A percentile compares a stretch with the other conserved stretches of the same genome.
Conservation (phyloP, 2,888 invertebrate species). For the Drosophila kambysellisi region DNA sequence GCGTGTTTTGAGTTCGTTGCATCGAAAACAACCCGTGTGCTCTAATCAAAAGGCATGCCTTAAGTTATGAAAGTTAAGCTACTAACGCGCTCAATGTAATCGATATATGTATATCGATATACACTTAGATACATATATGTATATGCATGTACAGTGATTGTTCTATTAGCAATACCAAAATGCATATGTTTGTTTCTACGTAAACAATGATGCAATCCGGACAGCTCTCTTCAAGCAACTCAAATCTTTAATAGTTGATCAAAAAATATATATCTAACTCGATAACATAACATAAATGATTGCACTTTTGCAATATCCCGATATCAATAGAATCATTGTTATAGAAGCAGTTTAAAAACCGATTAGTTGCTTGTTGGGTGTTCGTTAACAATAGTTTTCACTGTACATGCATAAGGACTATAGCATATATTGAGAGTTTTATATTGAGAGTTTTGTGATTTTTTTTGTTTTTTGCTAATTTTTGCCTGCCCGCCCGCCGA, state of each 20-base stretch:
- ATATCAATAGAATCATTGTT: no score
- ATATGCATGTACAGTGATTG: constrained; percentile 11
- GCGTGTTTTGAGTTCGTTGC: constrained; percentile 29
- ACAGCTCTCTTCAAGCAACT: not conserved
- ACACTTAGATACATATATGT: not conserved
- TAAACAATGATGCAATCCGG: not conserved
- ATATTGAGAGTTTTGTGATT: constrained; percentile 24
- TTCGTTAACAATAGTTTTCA: constrained; percentile 1
- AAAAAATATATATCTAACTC: not conserved
- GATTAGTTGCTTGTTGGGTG: not conserved
- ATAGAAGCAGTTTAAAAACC: not conserved
- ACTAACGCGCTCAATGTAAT: constrained; percentile 38
- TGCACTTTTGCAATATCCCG: not conserved
- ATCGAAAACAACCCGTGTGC: constrained; percentile 3
- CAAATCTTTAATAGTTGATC: not conserved
- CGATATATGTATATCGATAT: not conserved
- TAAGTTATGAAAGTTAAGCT: constrained; percentile 49
- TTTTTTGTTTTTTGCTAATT: constrained; percentile 19
- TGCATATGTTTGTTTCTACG: not conserved
- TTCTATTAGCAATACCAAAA: not conserved
- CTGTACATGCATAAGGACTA: constrained; percentile 1
- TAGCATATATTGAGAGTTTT: not conserved
- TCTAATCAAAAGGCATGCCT: constrained; percentile 48
- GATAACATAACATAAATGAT: not conserved
- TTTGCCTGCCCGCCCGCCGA: constrained; percentile 39